These are phyloP conservation scores for Amphipoea oculea DNA, from an alignment of 2,888 invertebrate species.

Conservation along the genomic window DNA sequence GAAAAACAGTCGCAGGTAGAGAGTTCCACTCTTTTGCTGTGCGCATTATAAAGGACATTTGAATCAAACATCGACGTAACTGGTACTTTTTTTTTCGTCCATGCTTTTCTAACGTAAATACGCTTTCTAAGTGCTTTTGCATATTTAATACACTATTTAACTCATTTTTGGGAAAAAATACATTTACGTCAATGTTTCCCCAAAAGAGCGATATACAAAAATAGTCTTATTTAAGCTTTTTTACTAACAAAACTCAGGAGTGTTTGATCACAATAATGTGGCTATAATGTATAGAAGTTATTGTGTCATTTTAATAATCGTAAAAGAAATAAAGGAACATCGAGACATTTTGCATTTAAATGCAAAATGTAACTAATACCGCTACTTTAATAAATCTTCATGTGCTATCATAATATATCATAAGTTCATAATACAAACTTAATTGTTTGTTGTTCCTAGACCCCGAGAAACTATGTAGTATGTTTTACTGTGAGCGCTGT, in stretches of 20 bases:
- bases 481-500: neutral
- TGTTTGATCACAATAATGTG: neutral
- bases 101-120: too few species aligned
- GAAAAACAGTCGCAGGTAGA: too few species aligned
- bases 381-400: neutral
- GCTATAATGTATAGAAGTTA: neutral
- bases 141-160: too few species aligned
- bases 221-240: neutral
- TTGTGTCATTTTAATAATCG: neutral
- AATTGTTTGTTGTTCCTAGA: constrained; percentile 13
- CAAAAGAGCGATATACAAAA: neutral
- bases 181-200: too few species aligned
- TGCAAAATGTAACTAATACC: neutral
- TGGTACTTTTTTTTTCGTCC: too few species aligned
- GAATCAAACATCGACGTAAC: too few species aligned
- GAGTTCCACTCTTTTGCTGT: too few species aligned
- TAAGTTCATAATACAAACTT: neutral
- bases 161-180: too few species aligned
- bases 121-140: too few species aligned
- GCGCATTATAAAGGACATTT: too few species aligned
- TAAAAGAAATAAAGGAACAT: neutral
- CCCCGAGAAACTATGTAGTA: neutral
- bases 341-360: neutral
- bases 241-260: neutral
- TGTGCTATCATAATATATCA: neutral